Conservation (phyloP, 2,797 vertebrate species). For the Chiloscyllium punctatum region DNA sequence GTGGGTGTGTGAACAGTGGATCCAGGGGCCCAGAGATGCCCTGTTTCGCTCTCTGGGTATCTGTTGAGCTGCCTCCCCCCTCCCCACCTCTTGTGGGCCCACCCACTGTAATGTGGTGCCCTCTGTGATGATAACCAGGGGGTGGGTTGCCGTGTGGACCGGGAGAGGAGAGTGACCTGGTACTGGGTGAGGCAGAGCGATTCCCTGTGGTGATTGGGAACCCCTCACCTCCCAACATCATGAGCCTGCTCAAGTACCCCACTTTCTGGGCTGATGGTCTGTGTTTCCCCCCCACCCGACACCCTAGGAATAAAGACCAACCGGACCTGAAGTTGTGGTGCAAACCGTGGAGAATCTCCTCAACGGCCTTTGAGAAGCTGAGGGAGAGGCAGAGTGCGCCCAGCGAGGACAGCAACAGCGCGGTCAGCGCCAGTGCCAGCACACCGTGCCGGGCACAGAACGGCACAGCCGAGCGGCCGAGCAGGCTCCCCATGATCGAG, state of each 20-base stretch:
- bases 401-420: constrained; percentile 55
- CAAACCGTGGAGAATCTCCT: constrained; percentile 71
- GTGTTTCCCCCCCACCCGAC: constrained; percentile 19
- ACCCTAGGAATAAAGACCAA: constrained; percentile 72
- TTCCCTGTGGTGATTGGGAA: too few species aligned
- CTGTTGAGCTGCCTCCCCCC: neutral
- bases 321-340: constrained; percentile 87
- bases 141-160: neutral
- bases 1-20: neutral
- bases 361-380: constrained; percentile 58
- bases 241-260: too few species aligned
- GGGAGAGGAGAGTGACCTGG: neutral
- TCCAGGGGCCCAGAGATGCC: neutral
- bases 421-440: constrained; percentile 48
- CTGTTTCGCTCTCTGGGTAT: neutral
- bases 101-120: neutral
- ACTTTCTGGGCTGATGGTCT: neutral
- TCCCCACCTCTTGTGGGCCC: too few species aligned
- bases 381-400: constrained; percentile 55
- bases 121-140: neutral
- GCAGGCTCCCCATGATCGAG: constrained; percentile 61
- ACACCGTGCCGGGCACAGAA: constrained; percentile 43
- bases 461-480: constrained; percentile 49
- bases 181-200: neutral
- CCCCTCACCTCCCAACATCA: too few species aligned